Base-by-base conservation (phyloP, 2,113 vertebrate genomes). In the Montifringilla adamsi region DNA sequence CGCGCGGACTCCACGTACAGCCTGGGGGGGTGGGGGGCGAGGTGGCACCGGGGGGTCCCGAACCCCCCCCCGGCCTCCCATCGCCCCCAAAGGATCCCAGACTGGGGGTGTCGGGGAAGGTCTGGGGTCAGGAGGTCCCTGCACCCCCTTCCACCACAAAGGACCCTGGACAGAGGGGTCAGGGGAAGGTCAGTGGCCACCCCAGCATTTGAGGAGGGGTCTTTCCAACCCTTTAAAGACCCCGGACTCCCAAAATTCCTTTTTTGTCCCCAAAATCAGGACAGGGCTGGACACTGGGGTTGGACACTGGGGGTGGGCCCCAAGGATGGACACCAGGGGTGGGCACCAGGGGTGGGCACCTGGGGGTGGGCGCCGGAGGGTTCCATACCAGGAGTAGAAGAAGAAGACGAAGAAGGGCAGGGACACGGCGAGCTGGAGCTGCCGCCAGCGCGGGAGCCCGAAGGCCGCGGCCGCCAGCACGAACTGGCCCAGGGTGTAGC, bases 401-500 rank as follows among this genome's bases (percentile, higher is more conserved):
- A 77, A 77, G 74, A 77, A 77, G 58, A 77, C 22, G 58, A 60
- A 47, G 58, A 77, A 77, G 74, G 74, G 74, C 74, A 77, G 74
- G 28, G 74, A 77, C 35, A 77, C 35, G 46, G 53, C 18, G 30
- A 55, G 53, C 58, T 63, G 75, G 6, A 68, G 78, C 78, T 67
- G 64, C 22, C 79, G 64, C 79, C 79, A 82, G 53, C 14, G 79
- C 18, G 79, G 79, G 43, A 82, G 64, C 6, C 7, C 79, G 15
- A 59, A 82, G 64, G 79, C 79, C 4, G 35, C 53, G 35, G 53
- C 79, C 35, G 30, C 79, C 79, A 82, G 64, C 79, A 82, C 64
- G 64, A 82, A 82, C 79, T 82, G 79, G 53, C 79, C 79, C 79
- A 82, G 53, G 18, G 78, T 82, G 78, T 82, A 82, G 78, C 64